Evolutionary conservation across 2,113 vertebrate genomes (phyloP).

Genomic region (Mustela nigripes): DNA sequence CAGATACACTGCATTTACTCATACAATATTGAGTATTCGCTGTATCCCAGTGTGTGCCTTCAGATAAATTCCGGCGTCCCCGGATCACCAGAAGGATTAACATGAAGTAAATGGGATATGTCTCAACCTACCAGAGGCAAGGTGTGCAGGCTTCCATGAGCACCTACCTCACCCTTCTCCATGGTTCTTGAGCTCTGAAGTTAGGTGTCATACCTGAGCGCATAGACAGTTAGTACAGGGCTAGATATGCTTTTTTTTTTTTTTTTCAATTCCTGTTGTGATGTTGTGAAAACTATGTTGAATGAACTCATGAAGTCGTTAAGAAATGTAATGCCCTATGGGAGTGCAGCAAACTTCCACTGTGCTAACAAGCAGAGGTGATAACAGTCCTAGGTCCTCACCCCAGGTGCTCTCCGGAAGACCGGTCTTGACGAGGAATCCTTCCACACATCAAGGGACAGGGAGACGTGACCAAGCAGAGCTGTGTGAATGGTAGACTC

Average conservation of each 20-base stretch:
- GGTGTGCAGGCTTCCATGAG: no score
- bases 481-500: background rate
- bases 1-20: background rate
- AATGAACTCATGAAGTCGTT: background rate
- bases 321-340: background rate
- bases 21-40: background rate
- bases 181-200: background rate
- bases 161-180: accelerated
- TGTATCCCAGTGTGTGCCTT: background rate
- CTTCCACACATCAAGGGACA: background rate
- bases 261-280: background rate
- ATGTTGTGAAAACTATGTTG: background rate
- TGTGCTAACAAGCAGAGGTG: background rate
- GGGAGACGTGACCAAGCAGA: accelerated
- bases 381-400: accelerated
- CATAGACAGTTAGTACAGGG: no score
- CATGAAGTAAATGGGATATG: accelerated
- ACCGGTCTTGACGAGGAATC: accelerated
- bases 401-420: background rate
- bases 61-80: background rate
- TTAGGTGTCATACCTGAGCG: background rate
- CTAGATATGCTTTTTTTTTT: background rate
- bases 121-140: no score
- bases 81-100: background rate
- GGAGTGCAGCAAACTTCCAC: no score